Evolutionary conservation across 2,113 vertebrate genomes (phyloP).

Genomic region (Trachemys scripta): DNA sequence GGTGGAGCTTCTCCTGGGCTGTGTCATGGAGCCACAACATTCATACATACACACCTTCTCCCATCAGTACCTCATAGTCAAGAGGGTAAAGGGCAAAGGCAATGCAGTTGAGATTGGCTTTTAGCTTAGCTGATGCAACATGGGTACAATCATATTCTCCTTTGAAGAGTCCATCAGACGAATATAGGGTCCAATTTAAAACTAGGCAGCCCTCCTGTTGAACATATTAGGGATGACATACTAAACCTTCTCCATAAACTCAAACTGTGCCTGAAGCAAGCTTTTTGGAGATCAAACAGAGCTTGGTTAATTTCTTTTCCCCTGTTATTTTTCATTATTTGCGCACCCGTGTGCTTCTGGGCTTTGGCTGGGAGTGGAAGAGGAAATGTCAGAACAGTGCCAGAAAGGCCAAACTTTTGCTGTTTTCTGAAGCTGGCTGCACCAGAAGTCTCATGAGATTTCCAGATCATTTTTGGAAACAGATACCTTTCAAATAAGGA

Average conservation of each 20-base stretch:
- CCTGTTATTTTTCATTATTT: neutral
- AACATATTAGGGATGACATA: neutral
- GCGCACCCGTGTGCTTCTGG: neutral
- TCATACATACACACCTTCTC: neutral
- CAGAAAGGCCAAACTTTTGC: neutral
- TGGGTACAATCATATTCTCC: neutral
- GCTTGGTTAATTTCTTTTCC: neutral
- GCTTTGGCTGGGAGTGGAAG: neutral
- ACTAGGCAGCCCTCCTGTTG: neutral
- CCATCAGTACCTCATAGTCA: too few relatives aligned
- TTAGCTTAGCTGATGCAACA: neutral
- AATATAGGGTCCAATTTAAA: neutral
- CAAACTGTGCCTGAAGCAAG: neutral
- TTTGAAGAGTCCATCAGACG: neutral
- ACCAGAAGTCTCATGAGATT: slow-evolving; percentile 40
- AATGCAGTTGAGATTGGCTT: neutral
- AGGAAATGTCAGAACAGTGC: neutral
- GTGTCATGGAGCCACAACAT: neutral
- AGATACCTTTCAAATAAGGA: slow-evolving; percentile 42
- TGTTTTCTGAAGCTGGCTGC: slow-evolving; percentile 19
- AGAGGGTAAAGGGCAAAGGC: too few relatives aligned
- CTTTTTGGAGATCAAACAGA: neutral
- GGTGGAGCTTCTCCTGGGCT: fast-evolving
- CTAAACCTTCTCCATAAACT: neutral
- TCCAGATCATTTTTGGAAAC: slow-evolving; percentile 12